Evolutionary conservation across 2,888 invertebrate genomes (phyloP).

Genomic region (Sympetrum striolatum): DNA sequence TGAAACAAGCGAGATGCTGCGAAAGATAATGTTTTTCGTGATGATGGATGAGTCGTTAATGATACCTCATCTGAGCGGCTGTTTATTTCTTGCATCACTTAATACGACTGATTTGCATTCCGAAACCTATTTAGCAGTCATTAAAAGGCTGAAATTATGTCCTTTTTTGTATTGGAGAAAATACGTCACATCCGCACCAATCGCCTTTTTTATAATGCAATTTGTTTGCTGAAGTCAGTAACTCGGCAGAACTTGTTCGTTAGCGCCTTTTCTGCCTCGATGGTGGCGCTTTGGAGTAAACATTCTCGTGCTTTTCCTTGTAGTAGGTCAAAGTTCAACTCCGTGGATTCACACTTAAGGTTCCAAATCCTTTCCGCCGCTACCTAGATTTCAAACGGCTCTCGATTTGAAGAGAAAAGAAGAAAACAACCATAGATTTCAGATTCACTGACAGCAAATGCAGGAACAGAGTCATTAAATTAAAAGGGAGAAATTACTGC

Average conservation of each 20-base stretch:
- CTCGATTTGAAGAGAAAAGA: neutral
- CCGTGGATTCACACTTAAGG: neutral
- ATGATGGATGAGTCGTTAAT: neutral
- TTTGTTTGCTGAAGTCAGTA: neutral
- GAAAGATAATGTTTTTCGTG: neutral
- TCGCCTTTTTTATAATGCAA: neutral
- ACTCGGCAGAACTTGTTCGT: neutral
- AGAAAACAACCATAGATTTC: neutral
- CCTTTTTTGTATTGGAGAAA: neutral
- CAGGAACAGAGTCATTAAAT: neutral
- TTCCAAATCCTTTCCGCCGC: neutral
- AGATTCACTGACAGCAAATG: neutral
- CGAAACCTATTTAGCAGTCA: neutral
- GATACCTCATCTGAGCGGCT: neutral
- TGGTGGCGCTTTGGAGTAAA: neutral
- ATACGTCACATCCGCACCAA: neutral
- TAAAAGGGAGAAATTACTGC: neutral
- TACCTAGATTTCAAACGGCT: neutral
- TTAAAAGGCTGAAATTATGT: neutral
- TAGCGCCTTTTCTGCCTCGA: neutral
- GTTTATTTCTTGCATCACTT: neutral
- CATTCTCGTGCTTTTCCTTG: neutral
- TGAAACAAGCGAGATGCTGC: neutral
- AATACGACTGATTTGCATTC: neutral
- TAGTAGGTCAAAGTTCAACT: neutral